Conservation (phyloP, 2,888 invertebrate genomes). For the Drosophila setosimentum region DNA sequence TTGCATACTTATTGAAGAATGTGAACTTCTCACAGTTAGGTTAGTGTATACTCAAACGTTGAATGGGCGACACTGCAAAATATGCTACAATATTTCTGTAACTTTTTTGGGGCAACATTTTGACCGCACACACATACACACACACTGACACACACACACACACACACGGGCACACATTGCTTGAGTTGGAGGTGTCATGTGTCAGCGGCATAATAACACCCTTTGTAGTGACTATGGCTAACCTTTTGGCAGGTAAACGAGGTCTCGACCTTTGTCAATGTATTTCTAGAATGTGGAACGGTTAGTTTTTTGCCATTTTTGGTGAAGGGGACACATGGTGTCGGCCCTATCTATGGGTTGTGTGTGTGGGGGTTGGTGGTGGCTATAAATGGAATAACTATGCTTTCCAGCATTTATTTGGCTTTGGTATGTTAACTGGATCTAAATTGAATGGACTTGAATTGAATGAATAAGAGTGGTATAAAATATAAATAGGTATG, state of each 20-base stretch:
- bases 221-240: conserved; percentile 51
- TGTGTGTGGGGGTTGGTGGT: background rate
- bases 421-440: conserved; percentile 9
- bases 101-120: conserved; percentile 59
- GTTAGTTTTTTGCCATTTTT: conserved; percentile 41
- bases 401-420: conserved; percentile 9
- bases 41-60: conserved; percentile 10
- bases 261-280: conserved; percentile 73
- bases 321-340: background rate
- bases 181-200: conserved; percentile 72
- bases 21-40: background rate
- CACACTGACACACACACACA: background rate
- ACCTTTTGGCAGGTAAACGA: conserved; percentile 64
- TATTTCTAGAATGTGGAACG: conserved; percentile 47
- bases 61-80: conserved; percentile 36
- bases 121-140: conserved; percentile 60
- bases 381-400: background rate
- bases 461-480: background rate
- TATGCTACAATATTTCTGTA: conserved; percentile 67
- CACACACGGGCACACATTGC: conserved; percentile 18
- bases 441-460: conserved; percentile 9
- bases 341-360: conserved; percentile 18
- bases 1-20: background rate
- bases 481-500: background rate
- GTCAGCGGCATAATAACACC: conserved; percentile 80